Evolutionary conservation across 2,113 vertebrate species (phyloP), one percentile per base, ranked within the genome.

Genomic region (Rynchops niger): DNA sequence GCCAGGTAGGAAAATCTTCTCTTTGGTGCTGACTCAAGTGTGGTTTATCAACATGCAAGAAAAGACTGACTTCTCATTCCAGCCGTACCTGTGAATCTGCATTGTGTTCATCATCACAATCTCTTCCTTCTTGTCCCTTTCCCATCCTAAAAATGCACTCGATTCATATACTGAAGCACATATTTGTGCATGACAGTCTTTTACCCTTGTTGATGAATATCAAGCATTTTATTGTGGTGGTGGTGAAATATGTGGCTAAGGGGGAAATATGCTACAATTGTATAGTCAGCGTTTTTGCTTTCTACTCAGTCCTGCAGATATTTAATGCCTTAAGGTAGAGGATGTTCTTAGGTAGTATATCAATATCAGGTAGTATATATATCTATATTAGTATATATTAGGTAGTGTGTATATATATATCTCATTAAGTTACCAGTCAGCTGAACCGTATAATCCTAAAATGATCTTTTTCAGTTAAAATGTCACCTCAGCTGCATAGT

Each of bases 1-100:
- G 38, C 87, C 91, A 98, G 98, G 98, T 98, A 98, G 65, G 96
- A 93, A 26, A 27, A 40, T 53, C 45, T 63, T 71, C 15, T 76
- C 22, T 67, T 91, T 8, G 2, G 7, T 72, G 66, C 76, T 40
- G n/a, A n/a, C 16, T 69, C 40, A 38, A 58, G 70, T 30, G 10
- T 81, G 59, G 8, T 47, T 59, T 77, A 36, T 45, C 85, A 38
- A 18, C 29, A 16, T 34, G 56, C 62, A 52, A 22, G 49, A 40
- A 30, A 85, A 61, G 36, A 43, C 42, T 71, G 76, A 71, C 62
- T 80, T 95, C 65, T 95, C 5, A 42, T 87, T 55, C 58, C 66
- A 82, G 17, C n/a, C 82, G 50, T 26, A 22, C 45, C 32, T 85
- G 52, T 59, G 74, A 66, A 62, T 90, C 62, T 72, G 47, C 34